Percentiles rank a stretch among this genome's conserved stretches.
phyloP scores from a whole-genome alignment of 92 coral and sea anemone species.

The Parazoanthus atlanticus region DNA sequence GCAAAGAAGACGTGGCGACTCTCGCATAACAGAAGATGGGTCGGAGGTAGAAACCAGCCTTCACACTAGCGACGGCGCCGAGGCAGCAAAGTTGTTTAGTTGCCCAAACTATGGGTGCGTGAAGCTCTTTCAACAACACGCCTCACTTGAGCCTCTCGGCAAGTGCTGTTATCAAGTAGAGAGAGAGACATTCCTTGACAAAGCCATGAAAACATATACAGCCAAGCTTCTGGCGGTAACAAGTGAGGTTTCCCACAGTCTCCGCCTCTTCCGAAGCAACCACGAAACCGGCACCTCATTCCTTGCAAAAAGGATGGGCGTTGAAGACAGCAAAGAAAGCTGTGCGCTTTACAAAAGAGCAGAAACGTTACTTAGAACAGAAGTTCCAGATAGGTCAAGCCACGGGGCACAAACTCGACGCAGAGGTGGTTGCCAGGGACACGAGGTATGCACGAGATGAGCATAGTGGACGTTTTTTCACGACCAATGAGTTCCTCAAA shows the following conservation, averaged over 20 bases:
- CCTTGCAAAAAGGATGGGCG: constrained; percentile 5
- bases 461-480: neutral
- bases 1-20: neutral
- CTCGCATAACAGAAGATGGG: constrained; percentile 7
- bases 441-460: constrained; percentile 7
- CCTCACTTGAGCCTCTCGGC: neutral
- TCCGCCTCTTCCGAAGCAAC: no score
- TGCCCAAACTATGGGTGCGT: neutral
- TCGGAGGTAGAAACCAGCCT: constrained; percentile 5
- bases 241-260: no score
- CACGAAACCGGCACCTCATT: neutral
- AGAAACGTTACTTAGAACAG: neutral
- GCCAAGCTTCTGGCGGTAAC: no score
- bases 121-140: neutral
- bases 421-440: neutral
- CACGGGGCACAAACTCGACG: neutral
- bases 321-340: neutral
- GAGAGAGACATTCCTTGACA: no score
- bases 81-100: neutral
- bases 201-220: no score
- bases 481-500: neutral
- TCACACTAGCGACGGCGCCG: neutral
- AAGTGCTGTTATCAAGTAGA: no score
- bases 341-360: neutral
- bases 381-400: constrained; percentile 5